A percentile compares a stretch with the other conserved stretches of the same genome.
These are phyloP conservation scores for Planiliza haematocheilus DNA, from an alignment of 2,113 vertebrate species.

Conservation along the genomic window DNA sequence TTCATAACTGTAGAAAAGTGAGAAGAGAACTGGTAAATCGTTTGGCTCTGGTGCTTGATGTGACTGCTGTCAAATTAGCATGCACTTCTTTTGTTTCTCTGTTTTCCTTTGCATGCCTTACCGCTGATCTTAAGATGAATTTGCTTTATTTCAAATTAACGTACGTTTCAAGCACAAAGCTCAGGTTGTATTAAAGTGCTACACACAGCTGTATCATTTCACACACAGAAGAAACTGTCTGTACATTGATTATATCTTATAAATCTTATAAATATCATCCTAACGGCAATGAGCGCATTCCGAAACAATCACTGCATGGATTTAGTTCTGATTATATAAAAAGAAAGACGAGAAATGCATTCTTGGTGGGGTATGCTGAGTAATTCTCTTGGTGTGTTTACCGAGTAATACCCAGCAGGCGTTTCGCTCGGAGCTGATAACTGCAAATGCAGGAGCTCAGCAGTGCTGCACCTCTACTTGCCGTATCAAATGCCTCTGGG, in stretches of 20 bases:
- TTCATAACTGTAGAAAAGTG: too few species aligned
- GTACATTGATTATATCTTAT: background rate
- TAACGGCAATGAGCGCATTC: constrained; percentile 15
- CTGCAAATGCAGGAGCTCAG: constrained; percentile 32
- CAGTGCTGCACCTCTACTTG: constrained; percentile 3
- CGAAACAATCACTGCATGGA: constrained; percentile 7
- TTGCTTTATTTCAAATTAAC: too few species aligned
- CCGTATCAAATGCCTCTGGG: constrained; percentile 12
- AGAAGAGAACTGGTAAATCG: too few species aligned
- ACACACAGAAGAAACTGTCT: background rate
- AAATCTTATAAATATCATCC: background rate
- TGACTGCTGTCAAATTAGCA: too few species aligned
- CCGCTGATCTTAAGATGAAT: too few species aligned
- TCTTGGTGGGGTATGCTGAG: background rate
- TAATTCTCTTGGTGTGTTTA: background rate
- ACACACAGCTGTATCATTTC: background rate
- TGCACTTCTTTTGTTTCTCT: too few species aligned
- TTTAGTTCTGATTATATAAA: constrained; percentile 27
- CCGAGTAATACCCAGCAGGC: constrained; percentile 24
- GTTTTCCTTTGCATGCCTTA: too few species aligned
- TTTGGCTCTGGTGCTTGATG: too few species aligned
- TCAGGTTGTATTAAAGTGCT: too few species aligned
- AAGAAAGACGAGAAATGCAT: constrained; percentile 10
- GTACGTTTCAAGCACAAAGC: too few species aligned
- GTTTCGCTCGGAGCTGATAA: constrained; percentile 47